These are phyloP conservation scores for Oscheius myriophilus DNA, from an alignment of 2,888 invertebrate species.

Conservation along the genomic window DNA sequence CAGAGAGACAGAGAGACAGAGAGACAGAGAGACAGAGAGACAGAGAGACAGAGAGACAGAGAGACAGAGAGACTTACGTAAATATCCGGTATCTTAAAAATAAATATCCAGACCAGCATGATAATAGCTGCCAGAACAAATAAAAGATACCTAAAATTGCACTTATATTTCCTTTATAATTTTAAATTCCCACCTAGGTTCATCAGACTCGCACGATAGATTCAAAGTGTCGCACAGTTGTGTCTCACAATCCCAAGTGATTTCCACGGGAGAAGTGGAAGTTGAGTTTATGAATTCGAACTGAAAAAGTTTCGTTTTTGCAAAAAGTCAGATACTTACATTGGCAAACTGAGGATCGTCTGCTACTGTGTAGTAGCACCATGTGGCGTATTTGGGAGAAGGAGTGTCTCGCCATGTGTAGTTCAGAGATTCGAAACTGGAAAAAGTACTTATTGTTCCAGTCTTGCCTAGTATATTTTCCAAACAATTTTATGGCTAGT, in stretches of 20 bases:
- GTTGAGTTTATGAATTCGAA: conserved; percentile 10
- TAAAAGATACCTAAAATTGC: conserved; percentile 11
- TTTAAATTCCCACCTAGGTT: background rate
- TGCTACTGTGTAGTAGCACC: conserved; percentile 20
- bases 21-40: too few relatives aligned
- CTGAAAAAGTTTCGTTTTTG: background rate
- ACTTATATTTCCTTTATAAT: background rate
- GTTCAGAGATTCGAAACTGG: conserved; percentile 1
- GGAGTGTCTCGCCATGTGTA: conserved; percentile 11
- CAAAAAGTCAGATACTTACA: background rate
- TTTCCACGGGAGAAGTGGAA: background rate
- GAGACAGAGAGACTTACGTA: conserved; percentile 1
- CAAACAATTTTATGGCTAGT: too few relatives aligned
- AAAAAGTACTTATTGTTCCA: too few relatives aligned
- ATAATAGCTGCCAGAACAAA: conserved; percentile 13
- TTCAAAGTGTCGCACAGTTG: conserved; percentile 10
- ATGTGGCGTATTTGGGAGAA: conserved; percentile 7
- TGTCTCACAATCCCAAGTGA: conserved; percentile 14
- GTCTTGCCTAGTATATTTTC: too few relatives aligned
- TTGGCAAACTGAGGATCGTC: conserved; percentile 20
- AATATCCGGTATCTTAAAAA: conserved; percentile 17
- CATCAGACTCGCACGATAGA: conserved; percentile 3
- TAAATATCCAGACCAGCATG: conserved; percentile 9
- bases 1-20: too few relatives aligned
- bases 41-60: too few relatives aligned